Evolutionary conservation across 2,113 vertebrate genomes (phyloP), one percentile per base, ranked within the genome.

Genomic region (Hippocampus barbouri): DNA sequence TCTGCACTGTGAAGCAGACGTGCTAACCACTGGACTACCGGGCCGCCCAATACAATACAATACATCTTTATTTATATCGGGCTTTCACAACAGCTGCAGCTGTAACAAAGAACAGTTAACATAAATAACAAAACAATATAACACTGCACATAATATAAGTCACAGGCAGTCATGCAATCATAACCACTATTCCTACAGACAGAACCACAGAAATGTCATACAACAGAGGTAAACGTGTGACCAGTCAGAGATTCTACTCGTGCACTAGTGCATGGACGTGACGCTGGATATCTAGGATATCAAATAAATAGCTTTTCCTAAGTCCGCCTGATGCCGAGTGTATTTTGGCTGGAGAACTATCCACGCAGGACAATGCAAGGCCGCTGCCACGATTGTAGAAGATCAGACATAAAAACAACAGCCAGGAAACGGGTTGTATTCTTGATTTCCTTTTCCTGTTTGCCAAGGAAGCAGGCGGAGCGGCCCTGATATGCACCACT

Each of bases 381-480:
- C 66, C 1, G 8, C 41, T 64, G 71, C 40, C 25, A 76, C 73
- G 45, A 74, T 75, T 88, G 76, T 72, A 10, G 59, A 62, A 49
- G 34, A 69, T 54, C 61, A 79, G 68, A 78, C 61, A 65, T 79
- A 84, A 87, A 83, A 64, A 75, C 66, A 75, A 73, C 66, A 70
- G 57, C 68, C 75, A 81, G 88, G 85, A 90, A 86, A 78, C 40
- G 49, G 72, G 76, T 69, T 83, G 78, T 74, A 76, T 70, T 71
- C 76, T 72, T 70, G 8, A 64, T 83, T 85, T 87, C 88, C 84
- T 85, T 78, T 88, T 88, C 87, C 88, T 86, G 81, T 73, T 66
- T 34, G 77, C 64, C 5, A 25, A 78, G 76, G 70, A 83, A 83
- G 34, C 10, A 30, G 76, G 71, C 75, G 67, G 82, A 79, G 68